Conservation (phyloP, 2,797 vertebrate species). For the Phataginus tetradactyla region DNA sequence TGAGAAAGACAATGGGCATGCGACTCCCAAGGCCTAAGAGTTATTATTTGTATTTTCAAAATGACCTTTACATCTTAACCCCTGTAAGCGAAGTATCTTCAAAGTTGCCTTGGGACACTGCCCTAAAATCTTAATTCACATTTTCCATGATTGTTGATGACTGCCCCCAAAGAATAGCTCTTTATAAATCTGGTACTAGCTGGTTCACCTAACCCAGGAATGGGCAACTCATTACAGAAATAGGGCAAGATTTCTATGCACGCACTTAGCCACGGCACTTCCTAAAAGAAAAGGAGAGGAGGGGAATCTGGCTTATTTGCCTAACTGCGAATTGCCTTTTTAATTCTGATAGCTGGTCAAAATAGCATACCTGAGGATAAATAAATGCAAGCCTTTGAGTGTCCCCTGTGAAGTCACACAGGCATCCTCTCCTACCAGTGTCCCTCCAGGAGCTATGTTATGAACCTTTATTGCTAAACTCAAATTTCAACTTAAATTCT, state of each 20-base stretch:
- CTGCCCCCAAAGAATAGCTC: neutral
- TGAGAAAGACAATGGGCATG: neutral
- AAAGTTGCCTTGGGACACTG: neutral
- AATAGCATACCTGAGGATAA: neutral
- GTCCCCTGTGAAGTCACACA: neutral
- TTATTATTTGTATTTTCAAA: neutral
- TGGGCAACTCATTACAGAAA: neutral
- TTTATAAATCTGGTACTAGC: neutral
- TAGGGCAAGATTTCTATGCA: neutral
- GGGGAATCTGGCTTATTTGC: neutral
- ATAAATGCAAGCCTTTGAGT: neutral
- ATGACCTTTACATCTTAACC: neutral
- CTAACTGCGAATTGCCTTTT: neutral
- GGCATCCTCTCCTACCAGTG: fast-evolving
- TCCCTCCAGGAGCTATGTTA: neutral
- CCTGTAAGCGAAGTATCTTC: neutral
- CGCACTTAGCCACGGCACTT: neutral
- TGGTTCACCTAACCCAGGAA: neutral
- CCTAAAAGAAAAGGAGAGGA: neutral
- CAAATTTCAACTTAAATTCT: neutral
- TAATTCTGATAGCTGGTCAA: neutral
- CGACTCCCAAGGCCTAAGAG: neutral
- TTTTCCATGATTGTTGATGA: neutral
- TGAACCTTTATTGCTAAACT: neutral
- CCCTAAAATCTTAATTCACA: neutral